Evolutionary conservation across 2,113 vertebrate genomes (phyloP), one percentile per base, ranked within the genome.

Genomic region (Brachypteracias leptosomus): DNA sequence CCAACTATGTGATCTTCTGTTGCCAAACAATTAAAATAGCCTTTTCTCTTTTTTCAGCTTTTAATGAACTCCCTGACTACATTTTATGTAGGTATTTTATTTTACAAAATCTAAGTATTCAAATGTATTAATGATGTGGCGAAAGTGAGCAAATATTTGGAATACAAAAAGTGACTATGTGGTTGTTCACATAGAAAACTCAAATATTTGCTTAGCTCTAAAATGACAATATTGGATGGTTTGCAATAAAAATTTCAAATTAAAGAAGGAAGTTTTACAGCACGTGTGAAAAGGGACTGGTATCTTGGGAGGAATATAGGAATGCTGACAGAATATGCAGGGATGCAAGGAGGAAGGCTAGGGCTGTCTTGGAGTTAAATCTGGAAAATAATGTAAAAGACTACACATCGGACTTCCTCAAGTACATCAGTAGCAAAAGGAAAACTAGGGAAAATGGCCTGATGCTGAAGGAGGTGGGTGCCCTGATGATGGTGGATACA

Each of bases 151-250:
- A 92, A 94, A 84, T 79, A 79, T 42, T 90, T 90, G 68, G 46
- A 90, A 90, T 22, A 47, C 7, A 67, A 51, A 68, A 77, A 83
- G 14, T 16, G 38, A 33, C 25, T 83, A 62, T 77, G 35, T n/a
- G 42, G 9, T 73, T 88, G 40, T 63, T 92, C 67, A 51, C 25
- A 58, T 3, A 76, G 71, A 72, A 94, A 80, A 22, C 28, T 7
- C 57, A 94, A 95, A 94, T 88, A 95, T 95, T 96, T 94, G 40
- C 46, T 85, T 57, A 85, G 72, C 6, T 90, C 28, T 87, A 54
- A 94, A 81, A 59, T 29, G 61, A 25, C 61, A 59, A 58, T 35
- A 58, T 35, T 58, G 33, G 33, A 35, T 35, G 22, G 31, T 35
- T 58, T 35, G 57, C 57, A 58, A 28, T 55, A 55, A 55, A 55